phyloP scores from a whole-genome alignment of 2,113 vertebrate genomes.

The Bubo scandiacus region DNA sequence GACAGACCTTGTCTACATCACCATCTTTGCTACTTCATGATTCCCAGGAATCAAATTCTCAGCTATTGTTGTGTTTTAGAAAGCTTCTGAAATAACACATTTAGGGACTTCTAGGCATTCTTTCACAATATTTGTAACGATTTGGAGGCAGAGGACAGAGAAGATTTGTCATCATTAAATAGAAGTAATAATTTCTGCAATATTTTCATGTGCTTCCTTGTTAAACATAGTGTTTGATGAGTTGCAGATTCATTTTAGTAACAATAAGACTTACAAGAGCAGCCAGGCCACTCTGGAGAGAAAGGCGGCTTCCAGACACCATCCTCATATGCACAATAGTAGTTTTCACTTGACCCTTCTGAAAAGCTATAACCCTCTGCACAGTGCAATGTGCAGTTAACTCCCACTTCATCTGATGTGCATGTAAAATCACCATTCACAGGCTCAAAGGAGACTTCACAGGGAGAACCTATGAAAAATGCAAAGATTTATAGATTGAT shows the following conservation, averaged over 20 bases:
- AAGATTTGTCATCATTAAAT: neutral
- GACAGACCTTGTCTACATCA: neutral
- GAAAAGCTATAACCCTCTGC: constrained; percentile 90
- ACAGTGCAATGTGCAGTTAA: constrained; percentile 90
- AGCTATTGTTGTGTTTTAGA: neutral
- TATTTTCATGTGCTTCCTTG: neutral
- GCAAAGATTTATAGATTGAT: neutral
- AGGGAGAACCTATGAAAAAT: constrained; percentile 82
- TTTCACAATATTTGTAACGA: neutral
- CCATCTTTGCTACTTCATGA: neutral
- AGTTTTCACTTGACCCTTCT: constrained; percentile 85
- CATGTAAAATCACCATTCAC: constrained; percentile 89
- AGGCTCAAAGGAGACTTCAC: constrained; percentile 87
- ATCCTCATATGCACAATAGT: constrained; percentile 87
- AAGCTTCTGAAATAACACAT: neutral
- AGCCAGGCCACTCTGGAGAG: constrained; percentile 86
- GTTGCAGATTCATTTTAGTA: neutral
- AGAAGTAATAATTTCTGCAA: neutral
- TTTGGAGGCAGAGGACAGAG: neutral
- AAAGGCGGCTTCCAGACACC: constrained; percentile 89
- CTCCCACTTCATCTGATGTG: constrained; percentile 77
- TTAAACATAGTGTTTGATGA: neutral
- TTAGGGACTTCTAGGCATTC: neutral
- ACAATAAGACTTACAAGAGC: constrained; percentile 83
- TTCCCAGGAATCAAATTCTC: neutral